Conservation (phyloP, 2,888 invertebrate genomes). For the Coenonympha arcania region DNA sequence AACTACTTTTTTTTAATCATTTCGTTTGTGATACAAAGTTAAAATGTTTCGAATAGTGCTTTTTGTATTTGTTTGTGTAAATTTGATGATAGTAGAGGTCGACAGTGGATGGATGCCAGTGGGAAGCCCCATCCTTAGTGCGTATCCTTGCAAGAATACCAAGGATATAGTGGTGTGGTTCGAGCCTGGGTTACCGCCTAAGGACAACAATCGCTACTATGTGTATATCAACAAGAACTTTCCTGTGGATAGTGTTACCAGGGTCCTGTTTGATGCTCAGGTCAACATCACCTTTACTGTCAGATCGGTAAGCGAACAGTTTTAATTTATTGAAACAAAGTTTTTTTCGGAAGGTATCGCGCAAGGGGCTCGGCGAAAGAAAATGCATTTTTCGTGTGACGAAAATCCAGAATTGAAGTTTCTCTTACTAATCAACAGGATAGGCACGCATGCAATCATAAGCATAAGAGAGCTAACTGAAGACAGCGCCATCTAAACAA, state of each 20-base stretch:
- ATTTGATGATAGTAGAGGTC: neutral
- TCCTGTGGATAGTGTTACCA: neutral
- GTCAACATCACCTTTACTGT: conserved; percentile 10
- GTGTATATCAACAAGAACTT: conserved; percentile 13
- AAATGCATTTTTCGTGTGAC: too few relatives aligned
- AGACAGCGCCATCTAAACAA: too few relatives aligned
- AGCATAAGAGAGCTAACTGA: too few relatives aligned
- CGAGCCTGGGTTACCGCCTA: conserved; percentile 15
- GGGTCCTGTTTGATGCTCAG: conserved; percentile 10
- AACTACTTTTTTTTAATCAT: neutral
- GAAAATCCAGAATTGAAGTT: too few relatives aligned
- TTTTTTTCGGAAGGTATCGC: too few relatives aligned
- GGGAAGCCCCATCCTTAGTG: conserved; percentile 7
- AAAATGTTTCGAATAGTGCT: neutral
- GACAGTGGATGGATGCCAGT: conserved; percentile 6
- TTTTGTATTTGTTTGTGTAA: neutral
- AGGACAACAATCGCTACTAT: conserved; percentile 17
- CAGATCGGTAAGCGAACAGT: conserved; percentile 4
- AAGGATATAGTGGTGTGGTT: conserved; percentile 16
- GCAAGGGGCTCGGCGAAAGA: too few relatives aligned
- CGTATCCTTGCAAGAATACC: conserved; percentile 14
- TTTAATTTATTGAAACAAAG: neutral
- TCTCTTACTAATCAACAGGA: too few relatives aligned
- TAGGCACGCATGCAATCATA: too few relatives aligned
- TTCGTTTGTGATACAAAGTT: neutral